Evolutionary conservation across 2,113 vertebrate genomes (phyloP).

Genomic region (Echinops telfairi): DNA sequence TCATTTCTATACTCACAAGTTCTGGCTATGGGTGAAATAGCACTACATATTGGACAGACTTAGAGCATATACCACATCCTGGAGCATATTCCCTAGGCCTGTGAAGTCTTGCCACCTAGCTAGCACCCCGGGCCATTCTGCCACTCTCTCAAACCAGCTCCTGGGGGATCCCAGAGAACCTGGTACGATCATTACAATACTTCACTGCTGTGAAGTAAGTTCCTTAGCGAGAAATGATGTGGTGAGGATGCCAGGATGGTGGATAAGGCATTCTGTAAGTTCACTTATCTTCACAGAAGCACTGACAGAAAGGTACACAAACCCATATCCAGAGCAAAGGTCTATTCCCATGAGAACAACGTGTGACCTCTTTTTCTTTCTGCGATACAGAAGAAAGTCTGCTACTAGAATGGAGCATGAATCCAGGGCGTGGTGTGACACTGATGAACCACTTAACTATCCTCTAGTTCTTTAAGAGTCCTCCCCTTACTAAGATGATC

Average conservation of each 20-base stretch:
- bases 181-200: neutral
- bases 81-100: neutral
- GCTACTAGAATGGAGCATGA: too few species aligned
- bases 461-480: too few species aligned
- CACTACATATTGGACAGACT: neutral
- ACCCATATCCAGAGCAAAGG: conserved; percentile 13
- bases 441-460: too few species aligned
- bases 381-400: neutral
- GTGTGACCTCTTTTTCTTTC: conserved; percentile 32
- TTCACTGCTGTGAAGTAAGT: conserved; percentile 8
- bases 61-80: neutral
- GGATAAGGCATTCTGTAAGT: neutral
- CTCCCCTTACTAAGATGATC: too few species aligned
- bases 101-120: neutral
- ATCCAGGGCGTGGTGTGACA: too few species aligned
- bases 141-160: neutral
- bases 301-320: neutral
- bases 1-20: conserved; percentile 3
- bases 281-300: conserved; percentile 39
- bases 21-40: conserved; percentile 15
- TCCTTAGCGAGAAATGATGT: conserved; percentile 7
- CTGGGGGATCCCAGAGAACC: neutral
- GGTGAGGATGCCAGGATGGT: neutral
- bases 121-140: neutral
- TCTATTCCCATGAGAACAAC: conserved; percentile 21